These are phyloP conservation scores for pig (Sus scrofa) DNA, from an alignment of 2,113 vertebrate genomes.

Conservation along the genomic window T2T-Sscrofa CM000813.6:108208501-108209000, in stretches of 20 bases:
- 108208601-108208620: too few species aligned
- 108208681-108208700: background rate
- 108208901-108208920: background rate
- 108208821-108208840: background rate
- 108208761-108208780: background rate
- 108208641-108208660: background rate
- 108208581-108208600: too few species aligned
- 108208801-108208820: background rate
- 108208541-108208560: too few species aligned
- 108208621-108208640: too few species aligned
- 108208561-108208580: too few species aligned
- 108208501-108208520: too few species aligned
- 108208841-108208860: background rate
- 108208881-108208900: background rate
- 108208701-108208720: background rate
- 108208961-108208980: background rate
- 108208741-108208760: background rate
- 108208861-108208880: background rate
- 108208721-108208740: background rate
- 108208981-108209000: background rate
- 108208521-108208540: too few species aligned
- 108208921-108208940: background rate
- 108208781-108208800: background rate
- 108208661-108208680: conserved; percentile 53
- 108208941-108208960: background rate